These are phyloP conservation scores for Dermatemys mawii DNA, from an alignment of 2,113 vertebrate species.

Conservation along the genomic window DNA sequence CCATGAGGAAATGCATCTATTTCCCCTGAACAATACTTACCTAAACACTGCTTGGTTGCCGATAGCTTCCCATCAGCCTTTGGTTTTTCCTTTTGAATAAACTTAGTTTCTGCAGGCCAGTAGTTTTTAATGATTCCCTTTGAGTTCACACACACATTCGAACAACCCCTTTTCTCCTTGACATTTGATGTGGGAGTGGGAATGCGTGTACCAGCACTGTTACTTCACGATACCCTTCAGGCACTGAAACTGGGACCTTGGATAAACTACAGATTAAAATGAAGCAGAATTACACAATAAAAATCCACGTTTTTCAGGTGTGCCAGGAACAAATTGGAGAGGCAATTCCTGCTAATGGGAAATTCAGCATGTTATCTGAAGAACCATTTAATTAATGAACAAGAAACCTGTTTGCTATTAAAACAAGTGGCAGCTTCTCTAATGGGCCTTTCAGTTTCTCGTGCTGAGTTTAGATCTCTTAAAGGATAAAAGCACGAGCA, in stretches of 20 bases:
- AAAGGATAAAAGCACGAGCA: constrained; percentile 32
- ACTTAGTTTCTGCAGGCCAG: constrained; percentile 65
- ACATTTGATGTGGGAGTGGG: constrained; percentile 71
- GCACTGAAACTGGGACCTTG: constrained; percentile 3
- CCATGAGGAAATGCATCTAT: constrained; percentile 12
- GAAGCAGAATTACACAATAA: constrained; percentile 45
- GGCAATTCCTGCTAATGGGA: constrained; percentile 47
- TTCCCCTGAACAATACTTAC: constrained; percentile 31
- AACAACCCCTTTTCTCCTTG: constrained; percentile 62
- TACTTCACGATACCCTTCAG: constrained; percentile 68
- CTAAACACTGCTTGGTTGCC: constrained; percentile 38
- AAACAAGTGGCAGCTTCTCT: constrained; percentile 51
- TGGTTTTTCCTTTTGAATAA: constrained; percentile 65
- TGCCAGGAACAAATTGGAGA: constrained; percentile 37
- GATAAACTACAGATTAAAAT: constrained; percentile 64
- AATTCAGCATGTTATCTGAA: constrained; percentile 41
- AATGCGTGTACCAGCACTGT: constrained; percentile 67
- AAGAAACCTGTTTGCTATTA: constrained; percentile 64
- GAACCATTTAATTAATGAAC: constrained; percentile 65
- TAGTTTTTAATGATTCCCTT: constrained; percentile 72
- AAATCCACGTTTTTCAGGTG: constrained; percentile 23
- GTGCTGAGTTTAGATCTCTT: constrained; percentile 21
- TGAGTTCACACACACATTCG: constrained; percentile 61
- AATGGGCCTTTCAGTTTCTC: constrained; percentile 38
- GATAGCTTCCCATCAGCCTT: constrained; percentile 59